Evolutionary conservation across 1,140 invertebrate species (phyloP).

Genomic region (Lordiphosa clarofinis): DNA sequence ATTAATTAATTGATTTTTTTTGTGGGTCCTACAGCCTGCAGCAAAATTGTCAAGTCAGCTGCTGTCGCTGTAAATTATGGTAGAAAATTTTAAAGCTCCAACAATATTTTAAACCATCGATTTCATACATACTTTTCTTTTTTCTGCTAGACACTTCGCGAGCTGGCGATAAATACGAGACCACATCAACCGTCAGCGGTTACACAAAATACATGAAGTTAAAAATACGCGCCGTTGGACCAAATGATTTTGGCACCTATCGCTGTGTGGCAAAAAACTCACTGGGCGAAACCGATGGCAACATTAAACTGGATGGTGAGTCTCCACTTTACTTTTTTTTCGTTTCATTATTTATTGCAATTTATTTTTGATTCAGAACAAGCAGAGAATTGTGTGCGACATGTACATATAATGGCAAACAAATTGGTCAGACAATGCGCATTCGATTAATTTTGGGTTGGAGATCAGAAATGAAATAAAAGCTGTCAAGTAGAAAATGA

Average conservation of each 20-base stretch:
- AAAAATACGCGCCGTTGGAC: slow-evolving; percentile 89
- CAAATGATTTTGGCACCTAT: slow-evolving; percentile 91
- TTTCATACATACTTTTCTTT: slow-evolving; percentile 7
- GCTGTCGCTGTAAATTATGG: slow-evolving; percentile 14
- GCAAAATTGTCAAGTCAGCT: slow-evolving; percentile 29
- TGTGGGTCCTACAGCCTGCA: slow-evolving; percentile 13
- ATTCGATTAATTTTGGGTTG: too few species aligned
- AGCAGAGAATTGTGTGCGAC: too few species aligned
- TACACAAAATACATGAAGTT: slow-evolving; percentile 94
- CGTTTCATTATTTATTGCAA: slow-evolving; percentile 11
- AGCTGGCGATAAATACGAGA: slow-evolving; percentile 92
- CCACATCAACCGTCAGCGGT: slow-evolving; percentile 87
- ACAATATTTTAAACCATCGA: slow-evolving; percentile 21
- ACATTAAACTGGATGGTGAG: slow-evolving; percentile 95
- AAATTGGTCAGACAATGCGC: too few species aligned
- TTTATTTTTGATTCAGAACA: slow-evolving; percentile 19
- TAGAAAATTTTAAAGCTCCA: slow-evolving; percentile 23
- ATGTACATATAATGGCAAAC: too few species aligned
- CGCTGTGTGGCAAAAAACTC: slow-evolving; percentile 97
- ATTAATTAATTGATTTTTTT: slow-evolving; percentile 77
- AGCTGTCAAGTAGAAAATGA: too few species aligned
- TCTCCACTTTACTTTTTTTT: slow-evolving; percentile 8
- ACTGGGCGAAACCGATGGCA: slow-evolving; percentile 93
- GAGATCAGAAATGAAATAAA: too few species aligned
- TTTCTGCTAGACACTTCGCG: slow-evolving; percentile 68